phyloP scores from a whole-genome alignment of 2,113 vertebrate species.

The Gila orcuttii region DNA sequence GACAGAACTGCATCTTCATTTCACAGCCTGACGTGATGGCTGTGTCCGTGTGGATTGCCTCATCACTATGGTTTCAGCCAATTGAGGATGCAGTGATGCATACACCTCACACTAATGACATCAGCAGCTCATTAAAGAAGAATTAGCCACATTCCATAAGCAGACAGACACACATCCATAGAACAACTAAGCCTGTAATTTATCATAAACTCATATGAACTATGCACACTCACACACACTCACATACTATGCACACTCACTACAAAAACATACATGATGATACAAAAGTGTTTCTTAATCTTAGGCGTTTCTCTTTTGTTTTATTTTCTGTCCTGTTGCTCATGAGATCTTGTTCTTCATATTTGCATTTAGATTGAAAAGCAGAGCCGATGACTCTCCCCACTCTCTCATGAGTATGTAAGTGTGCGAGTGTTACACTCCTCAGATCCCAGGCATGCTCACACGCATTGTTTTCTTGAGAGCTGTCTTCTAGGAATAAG shows the following conservation, averaged over 20 bases:
- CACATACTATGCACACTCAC: neutral
- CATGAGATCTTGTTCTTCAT: slow-evolving; percentile 48
- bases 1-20: slow-evolving; percentile 31
- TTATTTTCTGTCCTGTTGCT: slow-evolving; percentile 52
- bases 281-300: slow-evolving; percentile 50
- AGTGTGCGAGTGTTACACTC: slow-evolving; percentile 31
- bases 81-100: slow-evolving; percentile 14
- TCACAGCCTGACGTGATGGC: slow-evolving; percentile 27
- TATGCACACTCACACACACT: slow-evolving; percentile 10
- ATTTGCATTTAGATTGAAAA: slow-evolving; percentile 79
- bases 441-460: slow-evolving; percentile 36
- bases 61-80: slow-evolving; percentile 35
- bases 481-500: slow-evolving; percentile 47
- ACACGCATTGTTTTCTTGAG: slow-evolving; percentile 43
- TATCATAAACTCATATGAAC: slow-evolving; percentile 32
- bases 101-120: slow-evolving; percentile 27
- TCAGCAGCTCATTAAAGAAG: slow-evolving; percentile 3
- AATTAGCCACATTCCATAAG: slow-evolving; percentile 33
- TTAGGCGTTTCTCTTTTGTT: slow-evolving; percentile 44
- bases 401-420: slow-evolving; percentile 61
- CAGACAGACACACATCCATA: slow-evolving; percentile 17
- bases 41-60: slow-evolving; percentile 31
- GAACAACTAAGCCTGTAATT: neutral
- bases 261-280: slow-evolving; percentile 47
- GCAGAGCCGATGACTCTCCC: slow-evolving; percentile 67